These are phyloP conservation scores for Deroplatys truncata DNA, from an alignment of 2,888 invertebrate genomes.

Conservation along the genomic window DNA sequence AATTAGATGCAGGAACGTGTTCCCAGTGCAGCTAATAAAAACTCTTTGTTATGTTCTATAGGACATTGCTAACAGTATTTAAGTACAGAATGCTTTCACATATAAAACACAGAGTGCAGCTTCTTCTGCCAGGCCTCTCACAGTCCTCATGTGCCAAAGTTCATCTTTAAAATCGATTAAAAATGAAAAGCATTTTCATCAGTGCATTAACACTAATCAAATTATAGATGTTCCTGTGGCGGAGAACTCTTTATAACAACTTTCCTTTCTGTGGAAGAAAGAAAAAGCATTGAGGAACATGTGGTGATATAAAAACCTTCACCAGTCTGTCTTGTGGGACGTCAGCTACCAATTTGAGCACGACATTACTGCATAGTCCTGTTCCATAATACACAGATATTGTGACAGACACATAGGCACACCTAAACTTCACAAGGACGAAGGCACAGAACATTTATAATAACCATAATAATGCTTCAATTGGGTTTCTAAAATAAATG, in stretches of 20 bases:
- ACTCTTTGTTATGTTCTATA: not conserved
- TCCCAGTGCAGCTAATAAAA: not conserved
- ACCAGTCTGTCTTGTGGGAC: not conserved
- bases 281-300: not conserved
- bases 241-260: not conserved
- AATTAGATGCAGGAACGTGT: not conserved
- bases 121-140: not conserved
- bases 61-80: not conserved
- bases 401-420: not conserved
- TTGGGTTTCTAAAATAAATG: not conserved
- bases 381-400: not conserved
- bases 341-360: not conserved
- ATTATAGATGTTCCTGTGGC: not conserved
- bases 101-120: not conserved
- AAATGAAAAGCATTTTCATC: not conserved
- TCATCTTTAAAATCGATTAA: not conserved
- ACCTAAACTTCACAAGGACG: constrained; percentile 19
- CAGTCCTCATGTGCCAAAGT: not conserved
- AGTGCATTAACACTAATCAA: not conserved
- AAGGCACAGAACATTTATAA: constrained; percentile 26
- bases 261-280: not conserved
- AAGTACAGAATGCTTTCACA: not conserved
- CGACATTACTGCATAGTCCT: not conserved
- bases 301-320: not conserved
- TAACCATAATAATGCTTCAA: not conserved